Base-by-base conservation (phyloP, 2,113 vertebrate species). In the Thalassoma bifasciatum region DNA sequence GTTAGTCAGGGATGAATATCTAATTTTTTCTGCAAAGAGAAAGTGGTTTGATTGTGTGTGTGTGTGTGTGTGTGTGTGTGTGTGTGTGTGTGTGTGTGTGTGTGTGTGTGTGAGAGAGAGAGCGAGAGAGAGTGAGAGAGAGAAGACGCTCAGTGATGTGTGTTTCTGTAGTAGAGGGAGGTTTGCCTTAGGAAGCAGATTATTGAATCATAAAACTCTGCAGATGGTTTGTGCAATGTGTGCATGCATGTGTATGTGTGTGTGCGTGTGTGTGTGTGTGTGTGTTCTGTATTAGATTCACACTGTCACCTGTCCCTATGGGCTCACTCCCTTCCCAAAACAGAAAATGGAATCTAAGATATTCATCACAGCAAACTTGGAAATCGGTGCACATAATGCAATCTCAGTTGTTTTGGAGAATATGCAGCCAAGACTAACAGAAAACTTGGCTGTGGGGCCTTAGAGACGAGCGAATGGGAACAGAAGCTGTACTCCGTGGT, bases 121-220 rank as follows among this genome's bases (percentile, higher is more conserved):
- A n/a, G n/a, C n/a, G n/a, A n/a, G n/a, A n/a, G n/a, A n/a, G n/a
- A n/a, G n/a, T n/a, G n/a, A n/a, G 66, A 78, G 51, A 30, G 30
- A 30, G 17, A 76, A 62, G 64, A 63, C 63, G 72, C 62, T 69
- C 63, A 83, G 64, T 75, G 84, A 75, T 87, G 80, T 79, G 84
- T 63, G 52, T 81, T 75, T 42, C 50, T 82, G 66, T 24, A 34
- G 13, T 19, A 8, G 72, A 66, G 75, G 79, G 83, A 84, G 75
- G 66, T 75, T 67, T 66, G 87, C 87, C 79, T 82, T 67, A 79
- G 88, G 90, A 89, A 73, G 84, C 75, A 72, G 87, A 77, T 89
- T 85, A 92, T 89, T 87, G 88, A 91, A 90, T 91, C 82, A 74
- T 90, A 89, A 86, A 91, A 86, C 65, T 87, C 77, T 64, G 76